Evolutionary conservation across 2,797 vertebrate genomes (phyloP).

Genomic region (Tragelaphus oryx): DNA sequence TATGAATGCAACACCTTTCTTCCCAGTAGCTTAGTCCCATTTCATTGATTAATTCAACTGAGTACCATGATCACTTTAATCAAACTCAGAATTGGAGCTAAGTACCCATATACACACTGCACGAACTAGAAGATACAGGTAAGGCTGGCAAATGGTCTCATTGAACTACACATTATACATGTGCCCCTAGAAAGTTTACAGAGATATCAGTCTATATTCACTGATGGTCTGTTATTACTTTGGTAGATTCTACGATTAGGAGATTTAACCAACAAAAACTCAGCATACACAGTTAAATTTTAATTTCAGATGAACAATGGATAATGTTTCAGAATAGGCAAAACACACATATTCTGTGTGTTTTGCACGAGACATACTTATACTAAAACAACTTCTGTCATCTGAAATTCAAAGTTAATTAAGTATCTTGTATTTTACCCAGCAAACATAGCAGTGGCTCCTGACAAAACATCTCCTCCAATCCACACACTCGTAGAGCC

Average conservation of each 20-base stretch:
- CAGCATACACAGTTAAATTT: background rate
- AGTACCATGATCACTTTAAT: background rate
- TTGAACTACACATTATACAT: background rate
- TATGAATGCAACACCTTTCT: background rate
- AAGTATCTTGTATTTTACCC: background rate
- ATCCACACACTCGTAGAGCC: background rate
- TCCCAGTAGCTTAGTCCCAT: background rate
- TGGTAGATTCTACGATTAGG: background rate
- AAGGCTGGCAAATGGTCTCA: background rate
- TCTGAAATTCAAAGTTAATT: background rate
- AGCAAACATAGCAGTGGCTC: background rate
- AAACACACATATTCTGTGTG: background rate
- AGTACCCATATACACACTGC: background rate
- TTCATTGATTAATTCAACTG: background rate
- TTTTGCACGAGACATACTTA: background rate
- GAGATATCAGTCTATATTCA: background rate
- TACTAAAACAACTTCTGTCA: background rate
- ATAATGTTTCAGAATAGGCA: background rate
- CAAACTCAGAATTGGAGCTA: background rate
- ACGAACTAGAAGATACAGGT: background rate
- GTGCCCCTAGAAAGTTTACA: background rate
- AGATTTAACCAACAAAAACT: background rate
- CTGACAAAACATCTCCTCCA: background rate
- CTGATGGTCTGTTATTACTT: background rate
- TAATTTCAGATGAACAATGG: background rate